Evolutionary conservation across 2,113 vertebrate species (phyloP).

Genomic region (Alosa alosa): DNA sequence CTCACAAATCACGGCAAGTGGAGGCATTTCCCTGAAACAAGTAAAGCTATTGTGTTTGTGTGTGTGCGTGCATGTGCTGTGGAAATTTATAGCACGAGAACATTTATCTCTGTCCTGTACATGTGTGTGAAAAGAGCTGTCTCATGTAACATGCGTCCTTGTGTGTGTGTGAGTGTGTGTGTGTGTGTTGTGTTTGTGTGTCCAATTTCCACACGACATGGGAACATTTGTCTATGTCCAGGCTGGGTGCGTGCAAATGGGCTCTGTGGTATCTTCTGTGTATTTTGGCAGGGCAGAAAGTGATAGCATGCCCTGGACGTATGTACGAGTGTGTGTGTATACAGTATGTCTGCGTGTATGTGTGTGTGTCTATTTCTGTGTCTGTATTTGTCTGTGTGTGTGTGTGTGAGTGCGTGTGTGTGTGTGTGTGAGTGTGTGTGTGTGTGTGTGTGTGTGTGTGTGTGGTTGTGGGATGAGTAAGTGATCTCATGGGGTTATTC

Average conservation of each 20-base stretch:
- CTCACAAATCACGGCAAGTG: too few relatives aligned
- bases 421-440: neutral
- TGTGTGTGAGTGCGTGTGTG: neutral
- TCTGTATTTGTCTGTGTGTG: neutral
- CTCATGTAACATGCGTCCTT: neutral
- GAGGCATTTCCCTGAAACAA: too few relatives aligned
- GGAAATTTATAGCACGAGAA: neutral
- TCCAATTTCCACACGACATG: neutral
- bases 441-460: neutral
- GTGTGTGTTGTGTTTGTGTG: neutral
- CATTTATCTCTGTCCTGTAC: neutral
- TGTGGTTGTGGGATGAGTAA: neutral
- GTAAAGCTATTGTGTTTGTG: too few relatives aligned
- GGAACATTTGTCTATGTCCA: neutral
- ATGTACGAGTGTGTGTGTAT: neutral
- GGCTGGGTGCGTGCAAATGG: neutral
- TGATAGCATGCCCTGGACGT: neutral
- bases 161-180: neutral
- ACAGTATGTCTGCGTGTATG: conserved; percentile 7
- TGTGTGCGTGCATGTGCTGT: too few relatives aligned
- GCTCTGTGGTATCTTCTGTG: neutral
- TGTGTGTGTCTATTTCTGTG: neutral
- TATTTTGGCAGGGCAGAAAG: neutral
- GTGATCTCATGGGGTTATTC: conserved; percentile 25
- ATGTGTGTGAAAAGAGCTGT: neutral